Evolutionary conservation across 2,888 invertebrate genomes (phyloP), one percentile per base, ranked within the genome.

Genomic region (Drosophila anceps): DNA sequence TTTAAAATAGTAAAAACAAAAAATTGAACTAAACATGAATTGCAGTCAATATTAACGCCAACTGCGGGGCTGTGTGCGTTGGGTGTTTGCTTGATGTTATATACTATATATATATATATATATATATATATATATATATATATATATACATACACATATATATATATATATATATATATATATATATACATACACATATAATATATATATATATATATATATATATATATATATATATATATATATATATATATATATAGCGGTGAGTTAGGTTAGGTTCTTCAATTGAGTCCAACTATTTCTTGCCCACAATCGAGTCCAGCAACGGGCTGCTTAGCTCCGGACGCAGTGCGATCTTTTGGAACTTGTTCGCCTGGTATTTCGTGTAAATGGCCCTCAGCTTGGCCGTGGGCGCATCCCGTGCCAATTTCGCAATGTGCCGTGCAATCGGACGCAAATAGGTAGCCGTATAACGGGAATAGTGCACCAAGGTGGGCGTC

Each of bases 401-500:
- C 92, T 96, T 97, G 18, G 95, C 95, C 27, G 94, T 94, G 15
- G 96, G 95, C n/a, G 95, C 95, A 90, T 95, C 95, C 0, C 94
- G 90, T 8, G 98, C 94, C 62, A 97, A 93, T 62, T 93, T 93
- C 0, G 97, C 97, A 71, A 98, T 93, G 77, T 95, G 94, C 51
- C 94, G 93, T 20, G 97, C 94, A 27, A 96, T 94, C 0, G 96
- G 95, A 48, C 95, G 92, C 51, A 98, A 94, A 60, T 97, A 95
- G 1, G 94, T 92, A 20, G 96, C 94, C 0, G 94, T 93, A 89
- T 98, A 98, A 2, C 95, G 95, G 10, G 98, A 96, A 92, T 98
- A 97, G 92, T 95, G 95, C 9, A 93, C 93, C 67, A 98, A 92
- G 0, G 96, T 96, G 15, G 95, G 94, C 1, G 95, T 96, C 98